Base-by-base conservation (phyloP, 2,888 invertebrate genomes). In the Lasioglossum marginatum region DNA sequence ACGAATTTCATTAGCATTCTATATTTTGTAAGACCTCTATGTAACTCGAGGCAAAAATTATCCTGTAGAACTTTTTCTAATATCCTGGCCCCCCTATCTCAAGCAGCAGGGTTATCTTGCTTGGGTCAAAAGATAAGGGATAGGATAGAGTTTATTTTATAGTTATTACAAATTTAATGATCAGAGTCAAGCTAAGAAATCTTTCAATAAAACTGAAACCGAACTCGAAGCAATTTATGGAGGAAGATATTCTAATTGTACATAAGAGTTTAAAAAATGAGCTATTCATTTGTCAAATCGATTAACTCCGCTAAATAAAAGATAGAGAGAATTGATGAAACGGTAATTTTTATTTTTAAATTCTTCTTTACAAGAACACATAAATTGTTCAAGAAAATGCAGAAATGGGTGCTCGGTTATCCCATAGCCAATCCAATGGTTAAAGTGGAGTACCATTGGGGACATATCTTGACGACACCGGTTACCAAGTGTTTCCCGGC, bases 51-150 rank as follows among this genome's bases (percentile, higher is more conserved):
- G 31, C 45, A 77, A 34, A 8, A 12, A 31, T 66, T 77, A 27
- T 77, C 66, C 73, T 79, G 63, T 19, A 77, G 57, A 70, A 60
- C n/a, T 43, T 72, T 57, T 34, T 77, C 27, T 45, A 72, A 48
- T 77, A 43, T 72, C 37, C 71, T 70, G 60, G 27, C 23, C 16
- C 4, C 12, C n/a, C 34, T 31, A 52, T 77, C 16, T 77, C 48
- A 37, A 71, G 48, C 40, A 72, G 40, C 27, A 48, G 71, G 60
- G 70, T 81, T 77, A 71, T 16, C 31, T 80, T 37, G 45, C 5
- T 77, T 40, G 27, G 37, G 71, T 72, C 23, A 76, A 12, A 1
- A 37, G 71, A 81, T 81, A 43, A 81, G 34, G 43, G 27, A 71
- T 19, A 27, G 45, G 43, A 40, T 27, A 45, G 27, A 48, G 19